phyloP scores from a whole-genome alignment of 2,888 invertebrate genomes.

The Lasioglossum oenotherae region DNA sequence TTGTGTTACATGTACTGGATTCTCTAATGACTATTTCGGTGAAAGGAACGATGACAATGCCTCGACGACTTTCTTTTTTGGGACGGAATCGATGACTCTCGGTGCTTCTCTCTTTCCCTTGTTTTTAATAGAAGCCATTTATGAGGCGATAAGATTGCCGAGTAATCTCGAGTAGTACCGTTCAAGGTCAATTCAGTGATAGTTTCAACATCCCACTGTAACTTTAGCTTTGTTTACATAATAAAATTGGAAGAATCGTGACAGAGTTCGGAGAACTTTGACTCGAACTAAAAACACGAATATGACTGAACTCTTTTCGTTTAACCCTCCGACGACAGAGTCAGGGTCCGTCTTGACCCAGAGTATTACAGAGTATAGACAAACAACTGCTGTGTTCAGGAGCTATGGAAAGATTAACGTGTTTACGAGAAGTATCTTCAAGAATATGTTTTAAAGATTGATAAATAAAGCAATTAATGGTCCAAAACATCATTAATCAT shows the following conservation, averaged over 20 bases:
- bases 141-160: conserved; percentile 26
- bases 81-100: not conserved
- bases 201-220: not conserved
- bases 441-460: not conserved
- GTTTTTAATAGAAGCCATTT: conserved; percentile 6
- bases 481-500: not conserved
- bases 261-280: no score
- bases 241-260: not conserved
- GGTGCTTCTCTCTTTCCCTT: not conserved
- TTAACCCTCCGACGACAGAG: no score
- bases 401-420: no score
- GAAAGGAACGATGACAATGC: conserved; percentile 11
- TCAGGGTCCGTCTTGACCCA: not conserved
- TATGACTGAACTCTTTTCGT: not conserved
- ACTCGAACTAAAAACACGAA: not conserved
- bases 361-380: not conserved
- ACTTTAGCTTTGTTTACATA: not conserved
- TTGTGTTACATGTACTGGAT: not conserved
- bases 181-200: not conserved
- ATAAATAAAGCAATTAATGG: not conserved
- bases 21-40: conserved; percentile 1
- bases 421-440: not conserved
- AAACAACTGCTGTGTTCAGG: not conserved
- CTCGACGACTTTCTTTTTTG: not conserved
- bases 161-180: not conserved